Base-by-base conservation (phyloP, 2,113 vertebrate species). In the Paedocypris sp. region DNA sequence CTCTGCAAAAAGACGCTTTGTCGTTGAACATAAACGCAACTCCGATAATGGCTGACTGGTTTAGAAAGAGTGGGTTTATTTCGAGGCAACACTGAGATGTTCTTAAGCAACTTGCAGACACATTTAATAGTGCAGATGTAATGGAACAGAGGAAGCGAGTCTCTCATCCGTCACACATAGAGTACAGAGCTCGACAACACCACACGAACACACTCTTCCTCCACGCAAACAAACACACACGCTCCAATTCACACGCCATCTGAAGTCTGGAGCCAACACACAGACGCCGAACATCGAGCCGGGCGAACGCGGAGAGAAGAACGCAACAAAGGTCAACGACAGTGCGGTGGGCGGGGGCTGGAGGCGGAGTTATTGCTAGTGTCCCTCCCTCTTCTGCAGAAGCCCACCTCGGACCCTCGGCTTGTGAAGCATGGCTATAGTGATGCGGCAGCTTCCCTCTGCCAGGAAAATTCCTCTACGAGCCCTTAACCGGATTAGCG, bases 81-180 rank as follows among this genome's bases (percentile, higher is more conserved):
- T n/a, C n/a, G n/a, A n/a, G n/a, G n/a, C n/a, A n/a, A n/a, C n/a
- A n/a, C 4, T 28, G 16, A 9, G 9, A 63, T 71, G 67, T 77
- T 80, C 43, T 73, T 75, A 77, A 82, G 81, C 77, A 75, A 77
- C 72, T 77, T 66, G 77, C 76, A 79, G 79, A 79, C 77, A 69
- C 52, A 77, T 83, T 76, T 86, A 79, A 77, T 85, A 70, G 74
- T 82, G 77, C 75, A 77, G 74, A 80, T 75, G 49, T 33, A 56
- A 65, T 61, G 45, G 35, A 70, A 80, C 73, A 84, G 77, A 79
- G 66, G 69, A 19, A 60, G 74, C 19, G 16, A 13, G 42, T 41
- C 18, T 73, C 72, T 73, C 73, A 61, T 78, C 69, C 48, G 32
- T 67, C 72, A 68, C 67, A 64, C 66, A 72, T 20, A 42, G 26